A percentile compares a stretch with the other conserved stretches of the same genome.
phyloP scores from a whole-genome alignment of 2,888 invertebrate genomes.

The Chymomyza fuscimana region DNA sequence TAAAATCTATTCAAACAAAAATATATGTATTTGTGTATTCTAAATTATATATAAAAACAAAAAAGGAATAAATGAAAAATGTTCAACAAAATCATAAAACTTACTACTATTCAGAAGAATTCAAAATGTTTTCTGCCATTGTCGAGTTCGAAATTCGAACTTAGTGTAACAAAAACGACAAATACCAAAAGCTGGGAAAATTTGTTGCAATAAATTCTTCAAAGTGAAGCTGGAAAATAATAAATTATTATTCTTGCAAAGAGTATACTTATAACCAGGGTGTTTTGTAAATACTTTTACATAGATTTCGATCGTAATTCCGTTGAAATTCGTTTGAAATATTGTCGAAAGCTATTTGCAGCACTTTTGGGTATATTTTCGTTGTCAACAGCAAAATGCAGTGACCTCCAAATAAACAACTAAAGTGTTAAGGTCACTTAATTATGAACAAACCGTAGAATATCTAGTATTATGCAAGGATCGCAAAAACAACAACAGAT shows the following conservation, averaged over 20 bases:
- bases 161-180: slow-evolving; percentile 18
- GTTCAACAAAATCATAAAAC: slow-evolving; percentile 12
- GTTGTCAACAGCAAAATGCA: slow-evolving; percentile 27
- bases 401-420: not conserved
- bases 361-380: slow-evolving; percentile 35
- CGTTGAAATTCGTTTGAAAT: too few species aligned
- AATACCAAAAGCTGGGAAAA: slow-evolving; percentile 50
- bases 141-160: slow-evolving; percentile 35
- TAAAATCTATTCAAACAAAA: slow-evolving; percentile 47
- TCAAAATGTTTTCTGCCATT: slow-evolving; percentile 15
- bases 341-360: slow-evolving; percentile 56
- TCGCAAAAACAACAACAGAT: slow-evolving; percentile 35
- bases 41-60: slow-evolving; percentile 33
- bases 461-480: slow-evolving; percentile 58
- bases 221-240: slow-evolving; percentile 50
- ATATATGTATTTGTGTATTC: slow-evolving; percentile 62
- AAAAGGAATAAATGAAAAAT: slow-evolving; percentile 34
- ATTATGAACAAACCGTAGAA: slow-evolving; percentile 58
- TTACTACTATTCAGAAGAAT: slow-evolving; percentile 30
- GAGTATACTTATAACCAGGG: slow-evolving; percentile 25
- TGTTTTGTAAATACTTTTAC: slow-evolving; percentile 33
- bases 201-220: slow-evolving; percentile 57
- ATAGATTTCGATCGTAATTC: too few species aligned
- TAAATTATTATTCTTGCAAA: too few species aligned
- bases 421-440: not conserved